Evolutionary conservation across 2,888 invertebrate species (phyloP), one percentile per base, ranked within the genome.

Genomic region (Acronicta leporina): DNA sequence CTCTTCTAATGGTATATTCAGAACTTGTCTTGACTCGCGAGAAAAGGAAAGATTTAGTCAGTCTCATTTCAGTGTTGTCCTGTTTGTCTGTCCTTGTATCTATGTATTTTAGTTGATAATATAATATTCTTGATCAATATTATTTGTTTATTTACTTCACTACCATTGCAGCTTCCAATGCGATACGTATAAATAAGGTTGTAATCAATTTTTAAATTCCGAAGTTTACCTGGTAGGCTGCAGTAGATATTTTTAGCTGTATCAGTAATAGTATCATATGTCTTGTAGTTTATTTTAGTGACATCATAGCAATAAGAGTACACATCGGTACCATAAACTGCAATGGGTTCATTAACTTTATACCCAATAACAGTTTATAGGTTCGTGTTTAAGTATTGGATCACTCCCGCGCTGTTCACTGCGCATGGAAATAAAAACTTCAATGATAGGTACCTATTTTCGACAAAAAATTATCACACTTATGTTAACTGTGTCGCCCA

Each of bases 351-450:
- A 30, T 86, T 92, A 1, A 85, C 45, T 3, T 72, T 71, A 47
- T 81, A 87, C 0, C 96, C 96, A 72, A 92, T 87, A 72, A 96
- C 95, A 70, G 89, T 87, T 61, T 92, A 95, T 2, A 94, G 68
- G 1, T 85, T 83, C 10, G 90, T 82, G 53, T 95, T 92, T n/a
- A 96, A 52, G 55, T 92, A 92, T 60, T 95, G 94, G 30, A 96
- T 92, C 44, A 88, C 86, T 14, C 96, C 96, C 1, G 86, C 68
- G 9, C 89, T 87, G 69, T 95, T 87, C 0, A 91, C 85, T 7
- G 75, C 87, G 13, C 87, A 78, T 91, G 81, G 49, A 35, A 67
- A 71, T 27, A 13, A 43, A 15, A 40, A 5, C 1, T 10, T 5
- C 1, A 33, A 2, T 27, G 1, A 27, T 20, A 20, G 20, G 20